phyloP scores from a whole-genome alignment of 1,140 invertebrate genomes.

The Drosophila sp. region DNA sequence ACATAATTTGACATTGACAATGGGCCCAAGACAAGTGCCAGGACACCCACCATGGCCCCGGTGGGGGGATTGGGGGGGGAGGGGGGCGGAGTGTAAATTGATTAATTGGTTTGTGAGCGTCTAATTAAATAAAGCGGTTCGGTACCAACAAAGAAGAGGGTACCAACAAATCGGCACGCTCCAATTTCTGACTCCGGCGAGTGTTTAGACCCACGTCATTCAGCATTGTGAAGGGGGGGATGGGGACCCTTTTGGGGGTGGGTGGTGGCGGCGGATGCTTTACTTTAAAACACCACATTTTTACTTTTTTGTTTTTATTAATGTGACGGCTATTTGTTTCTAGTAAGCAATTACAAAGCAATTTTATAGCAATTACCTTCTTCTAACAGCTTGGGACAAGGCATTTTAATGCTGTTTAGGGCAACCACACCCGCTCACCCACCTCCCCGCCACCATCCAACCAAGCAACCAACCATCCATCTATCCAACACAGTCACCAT shows the following conservation, averaged over 20 bases:
- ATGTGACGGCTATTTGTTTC: constrained; percentile 80
- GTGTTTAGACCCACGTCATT: constrained; percentile 66
- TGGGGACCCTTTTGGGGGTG: constrained; percentile 10
- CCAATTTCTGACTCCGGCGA: constrained; percentile 5
- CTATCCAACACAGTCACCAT: constrained; percentile 4
- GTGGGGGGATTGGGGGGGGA: background rate
- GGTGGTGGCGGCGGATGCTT: constrained; percentile 5
- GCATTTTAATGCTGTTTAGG: constrained; percentile 65
- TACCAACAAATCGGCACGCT: constrained; percentile 50
- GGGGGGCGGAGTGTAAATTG: constrained; percentile 51
- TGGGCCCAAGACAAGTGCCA: constrained; percentile 28
- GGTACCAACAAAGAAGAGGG: constrained; percentile 8
- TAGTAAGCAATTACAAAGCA: constrained; percentile 80
- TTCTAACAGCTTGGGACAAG: constrained; percentile 72
- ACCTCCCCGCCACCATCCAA: background rate
- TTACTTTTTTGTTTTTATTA: constrained; percentile 72
- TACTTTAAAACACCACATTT: constrained; percentile 63
- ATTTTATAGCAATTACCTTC: constrained; percentile 81
- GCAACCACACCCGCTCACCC: constrained; percentile 24
- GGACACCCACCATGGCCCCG: background rate
- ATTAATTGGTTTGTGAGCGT: constrained; percentile 81
- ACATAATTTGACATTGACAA: constrained; percentile 80
- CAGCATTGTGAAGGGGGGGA: constrained; percentile 2
- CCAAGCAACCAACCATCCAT: background rate
- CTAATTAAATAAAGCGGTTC: constrained; percentile 80